Conservation (phyloP, 2,113 vertebrate species). For the Petromus typicus region DNA sequence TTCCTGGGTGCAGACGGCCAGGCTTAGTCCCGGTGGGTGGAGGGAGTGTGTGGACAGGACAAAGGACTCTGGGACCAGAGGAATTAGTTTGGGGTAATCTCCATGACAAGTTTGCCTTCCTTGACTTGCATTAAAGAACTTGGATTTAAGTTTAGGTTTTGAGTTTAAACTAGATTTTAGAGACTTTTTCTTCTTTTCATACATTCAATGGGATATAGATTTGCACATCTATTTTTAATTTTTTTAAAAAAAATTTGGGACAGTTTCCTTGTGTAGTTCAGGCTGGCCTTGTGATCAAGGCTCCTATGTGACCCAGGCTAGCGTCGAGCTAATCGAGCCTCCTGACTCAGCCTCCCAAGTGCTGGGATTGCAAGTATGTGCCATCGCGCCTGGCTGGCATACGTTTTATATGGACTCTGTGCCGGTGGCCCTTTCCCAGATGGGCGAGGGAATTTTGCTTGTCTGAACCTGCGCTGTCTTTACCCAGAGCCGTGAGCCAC, state of each 20-base stretch:
- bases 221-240: neutral
- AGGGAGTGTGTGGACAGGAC: neutral
- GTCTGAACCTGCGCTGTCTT: neutral
- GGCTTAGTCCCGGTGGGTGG: neutral
- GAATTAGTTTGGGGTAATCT: neutral
- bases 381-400: neutral
- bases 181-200: neutral
- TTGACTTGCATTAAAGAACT: neutral
- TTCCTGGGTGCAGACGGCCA: neutral
- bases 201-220: neutral
- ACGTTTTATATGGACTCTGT: neutral
- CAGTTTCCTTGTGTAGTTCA: neutral
- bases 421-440: neutral
- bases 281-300: neutral
- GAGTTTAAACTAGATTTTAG: neutral
- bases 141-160: neutral
- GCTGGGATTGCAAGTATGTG: neutral
- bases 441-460: neutral
- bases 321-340: neutral
- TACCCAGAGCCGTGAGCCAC: accelerated
- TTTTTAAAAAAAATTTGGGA: neutral
- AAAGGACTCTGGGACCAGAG: neutral
- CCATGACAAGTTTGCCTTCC: neutral
- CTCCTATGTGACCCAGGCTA: neutral
- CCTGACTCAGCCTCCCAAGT: neutral